These are phyloP conservation scores for Brevimyrus niger DNA, from an alignment of 2,113 vertebrate species.

Conservation along the genomic window DNA sequence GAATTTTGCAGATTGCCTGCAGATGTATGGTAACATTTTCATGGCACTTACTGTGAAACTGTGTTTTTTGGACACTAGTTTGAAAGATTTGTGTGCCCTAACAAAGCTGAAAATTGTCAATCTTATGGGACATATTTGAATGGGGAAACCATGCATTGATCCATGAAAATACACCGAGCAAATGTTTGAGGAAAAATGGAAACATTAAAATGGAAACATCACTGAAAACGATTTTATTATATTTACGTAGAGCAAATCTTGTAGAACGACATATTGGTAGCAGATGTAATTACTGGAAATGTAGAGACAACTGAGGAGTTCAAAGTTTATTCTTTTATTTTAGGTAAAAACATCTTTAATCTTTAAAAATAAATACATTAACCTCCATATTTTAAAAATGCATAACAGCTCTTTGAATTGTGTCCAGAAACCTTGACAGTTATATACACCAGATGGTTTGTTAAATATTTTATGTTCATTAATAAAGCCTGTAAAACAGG, in stretches of 20 bases:
- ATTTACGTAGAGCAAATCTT: constrained; percentile 47
- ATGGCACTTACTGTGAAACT: constrained; percentile 9
- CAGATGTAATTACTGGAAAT: constrained; percentile 42
- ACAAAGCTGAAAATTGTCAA: constrained; percentile 20
- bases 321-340: background rate
- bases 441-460: constrained; percentile 32
- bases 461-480: constrained; percentile 40
- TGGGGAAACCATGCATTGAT: constrained; percentile 36
- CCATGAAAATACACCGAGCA: constrained; percentile 21
- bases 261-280: constrained; percentile 47
- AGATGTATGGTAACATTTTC: constrained; percentile 32
- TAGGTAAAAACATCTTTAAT: background rate
- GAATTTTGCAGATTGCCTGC: constrained; percentile 20
- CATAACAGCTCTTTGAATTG: background rate
- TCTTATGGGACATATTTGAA: constrained; percentile 33
- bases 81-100: constrained; percentile 26
- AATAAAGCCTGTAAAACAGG: constrained; percentile 33
- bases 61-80: constrained; percentile 15
- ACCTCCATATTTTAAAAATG: background rate
- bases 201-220: constrained; percentile 29
- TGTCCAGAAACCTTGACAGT: background rate
- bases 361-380: background rate
- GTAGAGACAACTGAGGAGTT: constrained; percentile 24
- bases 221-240: constrained; percentile 34
- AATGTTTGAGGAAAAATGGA: constrained; percentile 16